Conservation (phyloP, 2,113 vertebrate genomes). For the Syngnathus scovelli region DNA sequence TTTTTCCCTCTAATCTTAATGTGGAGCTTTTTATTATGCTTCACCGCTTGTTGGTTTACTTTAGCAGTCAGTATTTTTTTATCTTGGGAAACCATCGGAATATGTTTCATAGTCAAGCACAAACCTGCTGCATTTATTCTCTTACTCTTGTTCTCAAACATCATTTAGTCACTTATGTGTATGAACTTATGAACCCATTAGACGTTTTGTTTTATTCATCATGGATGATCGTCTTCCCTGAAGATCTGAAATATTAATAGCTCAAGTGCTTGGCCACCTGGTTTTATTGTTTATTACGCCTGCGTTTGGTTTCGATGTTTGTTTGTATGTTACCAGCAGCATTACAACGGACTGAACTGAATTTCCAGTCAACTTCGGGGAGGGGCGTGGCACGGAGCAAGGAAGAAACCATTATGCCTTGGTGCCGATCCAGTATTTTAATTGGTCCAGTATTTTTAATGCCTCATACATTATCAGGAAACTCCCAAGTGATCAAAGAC, state of each 20-base stretch:
- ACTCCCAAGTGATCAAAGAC: not conserved
- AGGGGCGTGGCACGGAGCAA: not conserved
- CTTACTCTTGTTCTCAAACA: conserved; percentile 11
- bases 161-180: conserved; percentile 28
- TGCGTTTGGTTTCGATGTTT: not conserved
- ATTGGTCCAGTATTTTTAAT: not conserved
- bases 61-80: not conserved
- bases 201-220: conserved; percentile 55
- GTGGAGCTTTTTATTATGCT: not conserved
- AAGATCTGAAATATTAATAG: conserved; percentile 69
- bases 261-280: conserved; percentile 34
- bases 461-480: not conserved
- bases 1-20: not conserved
- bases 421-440: not conserved
- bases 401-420: not conserved
- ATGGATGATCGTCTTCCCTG: conserved; percentile 37
- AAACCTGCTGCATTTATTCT: not conserved
- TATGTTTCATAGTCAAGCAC: not conserved
- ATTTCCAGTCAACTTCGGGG: not conserved
- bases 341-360: not conserved
- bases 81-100: not conserved
- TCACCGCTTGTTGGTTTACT: not conserved
- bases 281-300: conserved; percentile 35
- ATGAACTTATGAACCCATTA: conserved; percentile 34
- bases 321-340: conserved; percentile 1